Percentiles rank a stretch among this genome's conserved stretches.
These are phyloP conservation scores for Palythoa heliodiscus DNA, from an alignment of 92 coral and sea anemone species.

Conservation along the genomic window DNA sequence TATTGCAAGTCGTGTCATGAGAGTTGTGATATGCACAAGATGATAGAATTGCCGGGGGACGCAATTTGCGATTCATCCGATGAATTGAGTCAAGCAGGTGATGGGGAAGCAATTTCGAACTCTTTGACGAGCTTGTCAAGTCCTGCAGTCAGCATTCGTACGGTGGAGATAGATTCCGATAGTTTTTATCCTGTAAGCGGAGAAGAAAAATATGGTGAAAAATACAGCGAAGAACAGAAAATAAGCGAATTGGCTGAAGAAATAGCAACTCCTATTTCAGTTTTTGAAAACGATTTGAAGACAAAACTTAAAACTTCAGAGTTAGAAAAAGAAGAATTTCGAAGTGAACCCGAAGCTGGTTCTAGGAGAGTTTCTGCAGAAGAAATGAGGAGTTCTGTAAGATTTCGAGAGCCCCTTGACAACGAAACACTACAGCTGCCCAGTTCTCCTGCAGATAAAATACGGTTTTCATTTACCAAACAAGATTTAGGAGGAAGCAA, in stretches of 20 bases:
- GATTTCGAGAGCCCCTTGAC: background rate
- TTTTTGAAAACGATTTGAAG: background rate
- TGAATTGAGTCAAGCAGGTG: conserved; percentile 37
- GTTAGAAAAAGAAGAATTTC: background rate
- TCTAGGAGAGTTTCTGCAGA: background rate
- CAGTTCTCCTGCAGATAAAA: background rate
- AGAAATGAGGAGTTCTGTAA: background rate
- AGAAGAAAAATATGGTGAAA: background rate
- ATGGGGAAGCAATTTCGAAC: conserved; percentile 8
- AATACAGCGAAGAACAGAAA: conserved; percentile 6
- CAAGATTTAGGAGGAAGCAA: background rate
- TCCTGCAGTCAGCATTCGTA: conserved; percentile 4
- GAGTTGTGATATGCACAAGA: background rate
- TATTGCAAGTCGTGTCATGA: conserved; percentile 16
- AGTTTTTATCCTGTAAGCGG: conserved; percentile 4
- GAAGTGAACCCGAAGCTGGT: background rate
- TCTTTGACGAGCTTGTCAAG: conserved; percentile 22
- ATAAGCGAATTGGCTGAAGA: conserved; percentile 18
- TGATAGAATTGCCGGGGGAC: conserved; percentile 21
- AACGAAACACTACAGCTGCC: background rate
- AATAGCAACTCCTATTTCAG: background rate
- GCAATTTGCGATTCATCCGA: conserved; percentile 12
- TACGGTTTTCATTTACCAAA: background rate
- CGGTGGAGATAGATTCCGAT: background rate
- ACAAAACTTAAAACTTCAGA: background rate